Conservation (phyloP, 2,797 vertebrate genomes). For the Hippocampus kuda region DNA sequence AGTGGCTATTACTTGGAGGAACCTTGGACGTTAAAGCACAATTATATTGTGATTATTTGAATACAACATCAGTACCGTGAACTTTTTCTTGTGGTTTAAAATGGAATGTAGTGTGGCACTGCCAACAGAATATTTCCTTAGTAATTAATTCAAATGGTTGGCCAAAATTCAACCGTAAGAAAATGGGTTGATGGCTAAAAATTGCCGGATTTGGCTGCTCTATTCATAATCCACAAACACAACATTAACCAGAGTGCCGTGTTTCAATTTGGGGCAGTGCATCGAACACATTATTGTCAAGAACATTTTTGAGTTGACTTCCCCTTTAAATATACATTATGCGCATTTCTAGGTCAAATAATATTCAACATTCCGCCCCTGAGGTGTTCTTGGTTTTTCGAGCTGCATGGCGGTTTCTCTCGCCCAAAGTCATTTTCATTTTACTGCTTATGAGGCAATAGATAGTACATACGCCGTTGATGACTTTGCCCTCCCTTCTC, state of each 20-base stretch:
- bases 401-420: too few relatives aligned
- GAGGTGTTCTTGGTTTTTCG: background rate
- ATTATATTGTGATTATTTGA: background rate
- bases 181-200: too few relatives aligned
- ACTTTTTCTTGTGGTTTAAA: background rate
- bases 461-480: slow-evolving; percentile 7
- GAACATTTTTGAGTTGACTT: background rate
- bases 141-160: too few relatives aligned
- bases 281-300: too few relatives aligned
- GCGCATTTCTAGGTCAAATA: background rate
- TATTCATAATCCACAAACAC: too few relatives aligned
- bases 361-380: background rate
- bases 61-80: background rate
- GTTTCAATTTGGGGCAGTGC: too few relatives aligned
- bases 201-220: too few relatives aligned
- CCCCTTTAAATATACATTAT: background rate
- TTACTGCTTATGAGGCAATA: background rate
- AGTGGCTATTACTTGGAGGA: too few relatives aligned
- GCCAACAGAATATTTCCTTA: too few relatives aligned
- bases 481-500: slow-evolving; percentile 17
- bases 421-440: background rate
- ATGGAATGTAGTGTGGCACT: background rate
- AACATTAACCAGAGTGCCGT: too few relatives aligned
- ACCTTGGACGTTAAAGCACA: background rate
- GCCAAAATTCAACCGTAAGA: too few relatives aligned